phyloP scores from a whole-genome alignment of 2,888 invertebrate species.

The Didymodactylos carnosus region DNA sequence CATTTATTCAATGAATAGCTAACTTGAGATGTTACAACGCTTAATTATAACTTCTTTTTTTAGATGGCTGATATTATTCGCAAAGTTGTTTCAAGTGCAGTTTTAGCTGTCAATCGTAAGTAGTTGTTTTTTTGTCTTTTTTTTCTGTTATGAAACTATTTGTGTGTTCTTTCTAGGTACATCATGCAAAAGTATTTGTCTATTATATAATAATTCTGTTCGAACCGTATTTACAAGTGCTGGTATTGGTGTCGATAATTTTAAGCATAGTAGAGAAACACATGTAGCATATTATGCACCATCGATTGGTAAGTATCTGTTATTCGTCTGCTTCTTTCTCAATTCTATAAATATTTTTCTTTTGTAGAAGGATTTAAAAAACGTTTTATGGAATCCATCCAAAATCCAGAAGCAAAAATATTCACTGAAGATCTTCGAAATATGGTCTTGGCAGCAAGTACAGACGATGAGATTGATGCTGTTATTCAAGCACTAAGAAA shows the following conservation, averaged over 20 bases:
- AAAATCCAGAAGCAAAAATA: background rate
- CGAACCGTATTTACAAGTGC: background rate
- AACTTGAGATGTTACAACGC: no score
- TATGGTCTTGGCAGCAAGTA: background rate
- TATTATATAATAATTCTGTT: no score
- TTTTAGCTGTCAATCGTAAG: background rate
- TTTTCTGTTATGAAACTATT: background rate
- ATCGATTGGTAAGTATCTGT: background rate
- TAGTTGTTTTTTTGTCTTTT: no score
- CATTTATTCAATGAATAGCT: no score
- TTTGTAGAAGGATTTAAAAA: background rate
- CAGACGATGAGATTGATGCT: background rate
- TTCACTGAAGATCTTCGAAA: background rate
- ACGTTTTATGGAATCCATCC: background rate
- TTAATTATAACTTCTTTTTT: no score
- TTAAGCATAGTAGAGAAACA: background rate
- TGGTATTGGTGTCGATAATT: background rate
- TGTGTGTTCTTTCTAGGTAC: background rate
- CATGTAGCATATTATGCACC: background rate
- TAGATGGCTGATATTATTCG: background rate
- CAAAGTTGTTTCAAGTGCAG: background rate
- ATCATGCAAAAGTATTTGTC: background rate
- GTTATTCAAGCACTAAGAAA: background rate
- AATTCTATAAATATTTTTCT: background rate
- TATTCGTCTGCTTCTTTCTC: background rate